phyloP scores from a whole-genome alignment of 2,888 invertebrate genomes.

The Chalcis sispes region DNA sequence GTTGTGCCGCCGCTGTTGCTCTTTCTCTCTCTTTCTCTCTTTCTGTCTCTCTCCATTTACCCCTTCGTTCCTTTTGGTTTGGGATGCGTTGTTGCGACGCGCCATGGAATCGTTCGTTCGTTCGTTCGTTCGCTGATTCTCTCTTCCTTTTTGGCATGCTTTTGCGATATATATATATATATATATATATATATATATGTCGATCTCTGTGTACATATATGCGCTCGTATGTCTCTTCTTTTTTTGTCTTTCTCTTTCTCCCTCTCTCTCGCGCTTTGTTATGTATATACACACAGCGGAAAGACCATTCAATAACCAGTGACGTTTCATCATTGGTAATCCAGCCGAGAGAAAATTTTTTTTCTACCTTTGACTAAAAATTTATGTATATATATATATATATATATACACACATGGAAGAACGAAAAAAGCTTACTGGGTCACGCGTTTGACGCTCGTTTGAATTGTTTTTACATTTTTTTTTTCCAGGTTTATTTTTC shows the following conservation, averaged over 20 bases:
- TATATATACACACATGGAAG: too few species aligned
- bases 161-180: neutral
- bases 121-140: neutral
- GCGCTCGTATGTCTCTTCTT: neutral
- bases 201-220: too few species aligned
- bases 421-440: constrained; percentile 11
- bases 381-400: neutral
- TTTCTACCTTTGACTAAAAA: constrained; percentile 21
- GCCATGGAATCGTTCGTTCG: neutral
- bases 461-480: constrained; percentile 8
- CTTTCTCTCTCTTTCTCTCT: neutral
- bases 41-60: neutral
- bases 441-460: constrained; percentile 26
- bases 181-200: too few species aligned
- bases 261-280: neutral
- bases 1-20: neutral
- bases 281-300: neutral
- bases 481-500: too few species aligned
- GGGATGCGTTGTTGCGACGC: constrained; percentile 37
- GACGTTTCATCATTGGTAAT: constrained; percentile 7
- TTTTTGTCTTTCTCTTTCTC: neutral
- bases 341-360: constrained; percentile 7
- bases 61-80: constrained; percentile 43
- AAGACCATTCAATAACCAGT: constrained; percentile 43
- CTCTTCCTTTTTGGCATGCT: too few species aligned